Base-by-base conservation (phyloP, 1,140 invertebrate species). In the Drosophila micromelanica region DNA sequence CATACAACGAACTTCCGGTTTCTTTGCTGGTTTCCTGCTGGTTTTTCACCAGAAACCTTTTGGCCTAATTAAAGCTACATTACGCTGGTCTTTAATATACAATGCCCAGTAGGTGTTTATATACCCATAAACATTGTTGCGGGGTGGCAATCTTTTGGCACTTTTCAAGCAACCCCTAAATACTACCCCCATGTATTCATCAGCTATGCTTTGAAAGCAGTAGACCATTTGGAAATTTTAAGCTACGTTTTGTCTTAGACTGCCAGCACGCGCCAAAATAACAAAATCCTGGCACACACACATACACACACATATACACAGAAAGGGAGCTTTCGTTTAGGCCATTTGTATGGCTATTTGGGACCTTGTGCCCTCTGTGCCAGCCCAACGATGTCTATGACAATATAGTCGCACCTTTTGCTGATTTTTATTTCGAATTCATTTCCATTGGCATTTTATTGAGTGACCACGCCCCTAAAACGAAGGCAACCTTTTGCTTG, bases 391-490 rank as follows among this genome's bases (percentile, higher is more conserved):
- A 59, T 68, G 64, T 59, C 63, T 61, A 61, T 74, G 81, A 85
- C 80, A 85, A 85, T 84, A 85, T 80, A 71, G 71, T 76, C 78
- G 72, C 78, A 87, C 82, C 82, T 89, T 87, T 87, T 79, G 79
- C 78, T 82, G 84, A 87, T 82, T 87, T 87, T 87, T 87, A 87
- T 87, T 87, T 89, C 72, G 63, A 67, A 87, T 87, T 78, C 63
- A 70, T 87, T 87, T 40, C 17, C 59, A 74, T 56, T 62, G 67
- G 76, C 84, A 87, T 87, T 89, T 89, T 89, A 89, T 89, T 82
- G 84, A 79, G 63, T 64, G 67, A 55, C 82, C 81, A 78, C 81
- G 70, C 82, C 81, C 57, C 32, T 15, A 27, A 27, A 23, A 52
- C 8, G 40, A 5, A 45, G 57, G 60, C 73, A 80, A 85, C 81